Evolutionary conservation across 2,888 invertebrate species (phyloP).

Genomic region (Dryococelus australis): DNA sequence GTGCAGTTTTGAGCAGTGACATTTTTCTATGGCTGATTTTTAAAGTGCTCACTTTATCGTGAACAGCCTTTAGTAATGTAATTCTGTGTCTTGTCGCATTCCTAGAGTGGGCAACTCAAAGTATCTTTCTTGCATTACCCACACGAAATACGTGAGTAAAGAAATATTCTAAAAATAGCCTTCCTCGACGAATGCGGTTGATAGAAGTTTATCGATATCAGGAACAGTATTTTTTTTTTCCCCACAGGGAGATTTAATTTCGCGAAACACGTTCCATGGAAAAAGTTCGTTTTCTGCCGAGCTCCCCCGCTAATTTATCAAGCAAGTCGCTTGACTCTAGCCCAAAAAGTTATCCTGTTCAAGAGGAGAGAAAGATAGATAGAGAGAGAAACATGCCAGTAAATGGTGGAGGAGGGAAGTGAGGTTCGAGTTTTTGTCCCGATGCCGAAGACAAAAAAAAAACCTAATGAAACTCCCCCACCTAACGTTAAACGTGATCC

Average conservation of each 20-base stretch:
- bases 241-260: not conserved
- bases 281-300: not conserved
- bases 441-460: not conserved
- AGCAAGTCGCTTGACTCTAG: not conserved
- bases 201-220: too few species aligned
- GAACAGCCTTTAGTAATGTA: too few species aligned
- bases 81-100: too few species aligned
- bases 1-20: too few species aligned
- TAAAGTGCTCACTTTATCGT: too few species aligned
- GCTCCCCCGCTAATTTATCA: not conserved
- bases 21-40: too few species aligned
- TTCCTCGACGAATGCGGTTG: too few species aligned
- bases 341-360: not conserved
- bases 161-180: too few species aligned
- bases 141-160: too few species aligned
- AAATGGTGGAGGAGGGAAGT: not conserved
- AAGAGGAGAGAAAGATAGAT: constrained; percentile 29
- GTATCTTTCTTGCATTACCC: too few species aligned
- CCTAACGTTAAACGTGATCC: not conserved
- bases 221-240: too few species aligned
- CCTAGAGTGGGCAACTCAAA: too few species aligned
- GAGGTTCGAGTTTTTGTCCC: constrained; percentile 1
- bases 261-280: not conserved
- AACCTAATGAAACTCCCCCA: not conserved
- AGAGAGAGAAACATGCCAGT: not conserved